Percentiles rank a stretch among this genome's conserved stretches.
Conservation (phyloP, 1,140 invertebrate species). For the Heliconius himera region DNA sequence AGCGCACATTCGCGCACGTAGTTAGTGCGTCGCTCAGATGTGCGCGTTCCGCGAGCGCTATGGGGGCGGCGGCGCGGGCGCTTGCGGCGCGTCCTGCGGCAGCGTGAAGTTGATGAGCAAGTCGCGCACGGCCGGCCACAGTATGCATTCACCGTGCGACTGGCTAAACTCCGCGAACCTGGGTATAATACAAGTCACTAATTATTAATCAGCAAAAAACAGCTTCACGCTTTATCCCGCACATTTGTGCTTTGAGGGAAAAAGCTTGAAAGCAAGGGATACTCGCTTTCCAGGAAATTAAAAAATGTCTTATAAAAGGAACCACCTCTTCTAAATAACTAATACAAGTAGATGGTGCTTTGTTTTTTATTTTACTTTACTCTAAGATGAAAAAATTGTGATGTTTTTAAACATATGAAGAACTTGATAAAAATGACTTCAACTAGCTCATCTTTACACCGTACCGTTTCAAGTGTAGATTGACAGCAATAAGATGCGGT, state of each 20-base stretch:
- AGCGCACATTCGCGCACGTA: neutral
- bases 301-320: too few relatives aligned
- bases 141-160: constrained; percentile 89
- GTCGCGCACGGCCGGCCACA: constrained; percentile 94
- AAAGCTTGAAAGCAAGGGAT: neutral
- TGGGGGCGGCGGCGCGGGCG: constrained; percentile 67
- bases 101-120: constrained; percentile 90
- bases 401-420: too few relatives aligned
- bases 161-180: constrained; percentile 87
- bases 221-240: too few relatives aligned
- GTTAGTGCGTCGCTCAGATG: neutral
- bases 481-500: constrained; percentile 75
- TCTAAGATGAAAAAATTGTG: neutral
- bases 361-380: neutral
- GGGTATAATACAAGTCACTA: neutral
- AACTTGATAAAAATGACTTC: too few relatives aligned
- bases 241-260: neutral
- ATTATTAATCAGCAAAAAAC: neutral
- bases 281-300: too few relatives aligned
- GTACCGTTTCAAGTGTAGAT: constrained; percentile 75
- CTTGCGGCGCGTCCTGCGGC: constrained; percentile 85
- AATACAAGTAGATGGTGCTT: neutral
- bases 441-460: neutral
- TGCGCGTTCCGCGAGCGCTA: constrained; percentile 45
- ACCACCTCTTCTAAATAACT: too few relatives aligned